These are phyloP conservation scores for Sicus ferrugineus DNA, from an alignment of 2,888 invertebrate genomes.

Conservation along the genomic window DNA sequence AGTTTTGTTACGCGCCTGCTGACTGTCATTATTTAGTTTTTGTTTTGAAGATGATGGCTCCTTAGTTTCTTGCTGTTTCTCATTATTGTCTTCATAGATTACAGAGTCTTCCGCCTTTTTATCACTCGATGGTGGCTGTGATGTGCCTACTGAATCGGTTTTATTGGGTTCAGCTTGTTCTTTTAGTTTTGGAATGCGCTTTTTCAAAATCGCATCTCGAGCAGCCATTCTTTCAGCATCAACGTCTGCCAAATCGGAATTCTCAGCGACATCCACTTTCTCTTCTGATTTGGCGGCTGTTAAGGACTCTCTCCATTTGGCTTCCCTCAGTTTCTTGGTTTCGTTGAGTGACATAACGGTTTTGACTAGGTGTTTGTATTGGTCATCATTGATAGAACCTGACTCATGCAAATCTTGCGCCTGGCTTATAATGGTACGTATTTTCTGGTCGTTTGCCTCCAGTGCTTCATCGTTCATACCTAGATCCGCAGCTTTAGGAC, in stretches of 20 bases:
- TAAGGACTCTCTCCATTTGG: constrained; percentile 74
- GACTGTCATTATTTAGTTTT: constrained; percentile 30
- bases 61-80: constrained; percentile 36
- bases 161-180: constrained; percentile 45
- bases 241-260: constrained; percentile 40
- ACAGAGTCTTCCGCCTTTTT: constrained; percentile 36
- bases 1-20: constrained; percentile 52
- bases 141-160: constrained; percentile 42
- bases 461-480: constrained; percentile 65
- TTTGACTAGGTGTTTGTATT: constrained; percentile 78
- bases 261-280: constrained; percentile 51
- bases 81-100: constrained; percentile 45
- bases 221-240: constrained; percentile 61
- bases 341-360: constrained; percentile 83
- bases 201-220: constrained; percentile 61
- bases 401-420: constrained; percentile 81
- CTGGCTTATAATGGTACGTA: constrained; percentile 80
- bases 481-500: constrained; percentile 54
- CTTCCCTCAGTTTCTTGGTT: constrained; percentile 76
- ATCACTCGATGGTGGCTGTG: constrained; percentile 26
- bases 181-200: constrained; percentile 64
- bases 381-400: constrained; percentile 77
- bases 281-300: constrained; percentile 16
- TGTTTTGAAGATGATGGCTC: constrained; percentile 39
- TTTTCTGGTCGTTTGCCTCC: constrained; percentile 71